Evolutionary conservation across 2,888 invertebrate species (phyloP).

Genomic region (Stegana nigrithorax): DNA sequence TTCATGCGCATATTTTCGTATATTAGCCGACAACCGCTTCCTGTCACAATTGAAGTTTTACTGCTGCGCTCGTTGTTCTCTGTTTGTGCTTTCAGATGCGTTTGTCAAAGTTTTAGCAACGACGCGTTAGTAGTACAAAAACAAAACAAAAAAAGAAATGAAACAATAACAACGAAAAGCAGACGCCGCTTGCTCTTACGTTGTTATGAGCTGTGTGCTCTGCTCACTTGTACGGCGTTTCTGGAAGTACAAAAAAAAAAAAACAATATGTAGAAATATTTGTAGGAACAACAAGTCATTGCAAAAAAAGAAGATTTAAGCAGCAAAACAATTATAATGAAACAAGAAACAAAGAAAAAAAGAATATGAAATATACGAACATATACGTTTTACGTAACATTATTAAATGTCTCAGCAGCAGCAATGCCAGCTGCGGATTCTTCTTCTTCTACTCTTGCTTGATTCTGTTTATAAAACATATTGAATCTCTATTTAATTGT

Average conservation of each 20-base stretch:
- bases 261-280: slow-evolving; percentile 7
- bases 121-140: too few relatives aligned
- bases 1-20: neutral
- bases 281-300: neutral
- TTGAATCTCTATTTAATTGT: neutral
- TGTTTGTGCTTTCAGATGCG: neutral
- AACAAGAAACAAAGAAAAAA: too few relatives aligned
- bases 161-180: neutral
- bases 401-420: neutral
- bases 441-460: slow-evolving; percentile 7
- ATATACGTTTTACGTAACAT: slow-evolving; percentile 10
- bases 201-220: neutral
- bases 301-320: neutral
- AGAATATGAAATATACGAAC: neutral
- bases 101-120: too few relatives aligned
- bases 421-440: neutral
- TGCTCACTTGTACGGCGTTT: slow-evolving; percentile 13
- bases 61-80: neutral
- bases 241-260: slow-evolving; percentile 22
- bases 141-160: too few relatives aligned
- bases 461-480: slow-evolving; percentile 19
- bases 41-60: slow-evolving; percentile 11
- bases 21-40: slow-evolving; percentile 1
- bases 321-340: neutral
- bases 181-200: neutral